Conservation (phyloP, 1,140 invertebrate species). For the Luehdorfia chinensis region DNA sequence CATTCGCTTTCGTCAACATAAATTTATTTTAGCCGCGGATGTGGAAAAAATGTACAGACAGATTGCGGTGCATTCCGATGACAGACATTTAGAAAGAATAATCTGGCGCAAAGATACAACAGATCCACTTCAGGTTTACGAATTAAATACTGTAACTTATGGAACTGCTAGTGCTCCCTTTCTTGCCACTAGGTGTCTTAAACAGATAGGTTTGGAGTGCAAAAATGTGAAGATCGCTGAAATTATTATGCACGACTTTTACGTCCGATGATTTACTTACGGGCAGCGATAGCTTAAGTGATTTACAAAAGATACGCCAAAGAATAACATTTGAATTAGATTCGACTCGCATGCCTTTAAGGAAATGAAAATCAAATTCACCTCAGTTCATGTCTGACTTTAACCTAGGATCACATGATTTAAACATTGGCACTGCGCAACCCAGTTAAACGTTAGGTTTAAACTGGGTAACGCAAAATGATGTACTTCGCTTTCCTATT, state of each 20-base stretch:
- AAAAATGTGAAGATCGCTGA: slow-evolving; percentile 17
- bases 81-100: not conserved
- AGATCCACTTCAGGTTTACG: slow-evolving; percentile 18
- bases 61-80: not conserved
- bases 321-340: slow-evolving; percentile 17
- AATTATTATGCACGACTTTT: slow-evolving; percentile 51
- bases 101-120: not conserved
- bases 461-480: slow-evolving; percentile 9
- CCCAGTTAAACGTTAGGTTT: slow-evolving; percentile 20
- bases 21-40: not conserved
- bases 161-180: slow-evolving; percentile 24
- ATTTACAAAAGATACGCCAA: slow-evolving; percentile 12
- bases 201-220: slow-evolving; percentile 23
- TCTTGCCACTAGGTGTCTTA: slow-evolving; percentile 18
- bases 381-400: not conserved
- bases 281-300: slow-evolving; percentile 35
- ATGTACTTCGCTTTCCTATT: slow-evolving; percentile 20
- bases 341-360: slow-evolving; percentile 11
- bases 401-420: slow-evolving; percentile 8
- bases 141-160: slow-evolving; percentile 21
- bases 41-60: too few relatives aligned
- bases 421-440: slow-evolving; percentile 19
- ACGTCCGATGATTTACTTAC: slow-evolving; percentile 70
- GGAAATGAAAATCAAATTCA: slow-evolving; percentile 21
- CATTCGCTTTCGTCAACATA: not conserved